Evolutionary conservation across 2,888 invertebrate species (phyloP).

Genomic region (Nemotelus nigrinus): DNA sequence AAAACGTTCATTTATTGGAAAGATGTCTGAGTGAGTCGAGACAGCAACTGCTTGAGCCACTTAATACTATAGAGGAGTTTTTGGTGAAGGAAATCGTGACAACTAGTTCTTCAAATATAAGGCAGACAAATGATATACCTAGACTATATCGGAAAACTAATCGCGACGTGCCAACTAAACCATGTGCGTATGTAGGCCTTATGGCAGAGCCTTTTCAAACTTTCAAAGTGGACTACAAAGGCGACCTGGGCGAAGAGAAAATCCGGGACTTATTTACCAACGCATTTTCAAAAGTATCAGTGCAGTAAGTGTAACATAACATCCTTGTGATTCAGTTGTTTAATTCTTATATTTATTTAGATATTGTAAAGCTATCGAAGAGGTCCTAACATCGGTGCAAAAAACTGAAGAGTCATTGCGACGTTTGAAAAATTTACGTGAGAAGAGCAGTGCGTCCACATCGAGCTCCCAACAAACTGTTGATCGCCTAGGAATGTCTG

Average conservation of each 20-base stretch:
- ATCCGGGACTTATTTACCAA: constrained; percentile 57
- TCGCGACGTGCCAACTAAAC: constrained; percentile 82
- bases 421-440: constrained; percentile 85
- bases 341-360: constrained; percentile 59
- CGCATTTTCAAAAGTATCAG: constrained; percentile 67
- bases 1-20: constrained; percentile 34
- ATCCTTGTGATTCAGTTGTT: background rate
- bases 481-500: constrained; percentile 69
- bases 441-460: constrained; percentile 63
- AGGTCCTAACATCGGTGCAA: constrained; percentile 91
- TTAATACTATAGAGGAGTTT: constrained; percentile 61
- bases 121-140: constrained; percentile 92
- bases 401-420: constrained; percentile 95
- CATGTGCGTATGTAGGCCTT: constrained; percentile 81
- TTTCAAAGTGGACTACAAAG: constrained; percentile 64
- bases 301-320: constrained; percentile 67
- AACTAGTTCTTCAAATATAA: constrained; percentile 71
- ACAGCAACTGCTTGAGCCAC: constrained; percentile 41
- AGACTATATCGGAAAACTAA: constrained; percentile 92
- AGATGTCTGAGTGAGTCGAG: constrained; percentile 46
- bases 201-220: constrained; percentile 69
- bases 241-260: constrained; percentile 58
- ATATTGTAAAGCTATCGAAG: constrained; percentile 80
- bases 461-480: constrained; percentile 55
- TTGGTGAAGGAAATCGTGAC: constrained; percentile 63